A percentile compares a stretch with the other conserved stretches of the same genome.
Evolutionary conservation across 2,113 vertebrate genomes (phyloP).

Genomic region (Deroptyus accipitrinus): DNA sequence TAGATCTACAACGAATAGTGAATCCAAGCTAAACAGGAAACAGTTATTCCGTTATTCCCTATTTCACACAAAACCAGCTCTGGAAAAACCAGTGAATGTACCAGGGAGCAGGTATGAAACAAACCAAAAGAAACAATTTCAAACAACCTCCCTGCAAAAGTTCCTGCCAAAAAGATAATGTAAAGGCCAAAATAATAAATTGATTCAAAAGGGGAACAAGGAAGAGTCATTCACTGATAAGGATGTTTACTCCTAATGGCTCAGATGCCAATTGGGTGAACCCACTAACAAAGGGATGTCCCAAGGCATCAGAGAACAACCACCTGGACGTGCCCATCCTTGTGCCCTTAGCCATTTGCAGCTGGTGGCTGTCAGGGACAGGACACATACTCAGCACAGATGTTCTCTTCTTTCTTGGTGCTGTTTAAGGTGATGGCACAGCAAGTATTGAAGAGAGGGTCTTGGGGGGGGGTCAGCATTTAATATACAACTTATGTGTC

Average conservation of each 20-base stretch:
- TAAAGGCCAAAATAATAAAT: neutral
- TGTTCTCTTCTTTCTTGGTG: neutral
- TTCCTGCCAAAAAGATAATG: neutral
- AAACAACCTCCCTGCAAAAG: neutral
- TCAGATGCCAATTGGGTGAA: neutral
- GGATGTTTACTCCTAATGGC: neutral
- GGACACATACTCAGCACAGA: rapidly evolving
- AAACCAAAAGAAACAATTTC: neutral
- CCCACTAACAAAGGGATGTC: too few species aligned
- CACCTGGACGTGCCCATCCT: neutral
- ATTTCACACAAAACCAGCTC: neutral
- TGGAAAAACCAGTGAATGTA: neutral
- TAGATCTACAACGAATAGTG: neutral
- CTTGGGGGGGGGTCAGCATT: neutral
- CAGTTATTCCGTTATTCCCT: neutral
- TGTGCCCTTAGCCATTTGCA: neutral
- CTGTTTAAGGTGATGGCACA: neutral
- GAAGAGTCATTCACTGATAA: neutral
- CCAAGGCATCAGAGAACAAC: neutral
- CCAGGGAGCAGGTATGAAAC: neutral
- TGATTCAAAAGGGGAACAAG: neutral
- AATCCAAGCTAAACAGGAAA: neutral
- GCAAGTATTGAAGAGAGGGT: neutral
- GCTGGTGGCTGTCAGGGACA: neutral
- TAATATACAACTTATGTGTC: neutral